A percentile compares a stretch with the other conserved stretches of the same genome.
These are phyloP conservation scores for Agonopterix heracliana DNA, from an alignment of 2,888 invertebrate genomes.

Conservation along the genomic window DNA sequence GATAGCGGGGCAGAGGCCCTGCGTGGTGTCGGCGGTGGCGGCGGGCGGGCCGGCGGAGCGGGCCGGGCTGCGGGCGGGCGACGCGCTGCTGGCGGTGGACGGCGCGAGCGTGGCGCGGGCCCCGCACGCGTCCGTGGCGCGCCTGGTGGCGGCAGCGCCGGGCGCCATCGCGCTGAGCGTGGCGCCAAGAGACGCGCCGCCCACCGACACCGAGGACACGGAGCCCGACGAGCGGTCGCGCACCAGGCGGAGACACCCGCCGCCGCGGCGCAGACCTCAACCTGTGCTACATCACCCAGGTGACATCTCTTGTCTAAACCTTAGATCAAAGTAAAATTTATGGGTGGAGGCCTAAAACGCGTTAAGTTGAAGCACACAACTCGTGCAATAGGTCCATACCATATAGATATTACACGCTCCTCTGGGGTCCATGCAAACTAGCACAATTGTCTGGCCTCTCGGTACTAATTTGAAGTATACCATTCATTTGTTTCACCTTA, in stretches of 20 bases:
- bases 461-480: no score
- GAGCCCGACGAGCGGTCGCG: constrained; percentile 64
- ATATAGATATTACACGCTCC: no score
- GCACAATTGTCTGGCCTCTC: no score
- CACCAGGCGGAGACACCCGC: constrained; percentile 58
- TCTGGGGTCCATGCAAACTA: no score
- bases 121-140: constrained; percentile 95
- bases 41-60: constrained; percentile 89
- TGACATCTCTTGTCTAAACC: constrained; percentile 10
- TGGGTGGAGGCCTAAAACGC: no score
- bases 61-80: constrained; percentile 93
- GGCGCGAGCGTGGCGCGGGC: constrained; percentile 93
- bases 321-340: no score
- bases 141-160: constrained; percentile 90
- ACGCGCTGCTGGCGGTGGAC: constrained; percentile 94
- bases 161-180: constrained; percentile 90
- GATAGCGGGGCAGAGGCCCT: constrained; percentile 97
- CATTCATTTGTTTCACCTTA: no score
- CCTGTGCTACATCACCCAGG: constrained; percentile 60
- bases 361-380: no score
- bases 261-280: constrained; percentile 58
- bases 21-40: constrained; percentile 95
- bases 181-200: constrained; percentile 74
- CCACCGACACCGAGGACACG: constrained; percentile 66
- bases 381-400: no score